Conservation (phyloP, 2,888 invertebrate species). For the Drosophila mulleri region DNA sequence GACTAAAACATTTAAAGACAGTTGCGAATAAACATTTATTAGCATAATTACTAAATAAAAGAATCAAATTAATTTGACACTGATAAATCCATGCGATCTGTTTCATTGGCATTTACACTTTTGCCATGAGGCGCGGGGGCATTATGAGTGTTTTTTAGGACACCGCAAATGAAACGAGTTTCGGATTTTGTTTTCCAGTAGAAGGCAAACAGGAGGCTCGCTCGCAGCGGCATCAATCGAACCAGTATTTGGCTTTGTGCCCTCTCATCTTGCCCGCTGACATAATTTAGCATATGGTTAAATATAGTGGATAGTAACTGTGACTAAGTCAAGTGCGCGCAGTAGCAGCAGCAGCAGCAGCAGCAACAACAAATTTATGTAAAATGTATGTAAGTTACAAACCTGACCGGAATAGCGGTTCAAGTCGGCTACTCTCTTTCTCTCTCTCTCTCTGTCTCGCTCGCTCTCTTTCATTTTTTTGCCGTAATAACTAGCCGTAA, state of each 20-base stretch:
- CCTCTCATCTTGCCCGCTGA: background rate
- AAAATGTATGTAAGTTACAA: background rate
- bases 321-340: constrained; percentile 9
- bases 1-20: background rate
- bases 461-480: background rate
- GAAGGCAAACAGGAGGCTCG: constrained; percentile 9
- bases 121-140: background rate
- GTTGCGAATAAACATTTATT: background rate
- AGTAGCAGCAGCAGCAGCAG: background rate
- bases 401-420: background rate
- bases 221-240: background rate
- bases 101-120: background rate
- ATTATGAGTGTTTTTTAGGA: background rate
- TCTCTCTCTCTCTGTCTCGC: background rate
- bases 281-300: constrained; percentile 11
- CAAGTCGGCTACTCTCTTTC: background rate
- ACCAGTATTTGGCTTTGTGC: background rate
- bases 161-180: constrained; percentile 1
- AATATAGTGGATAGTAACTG: constrained; percentile 2
- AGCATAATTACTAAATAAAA: background rate
- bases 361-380: background rate
- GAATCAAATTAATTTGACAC: background rate
- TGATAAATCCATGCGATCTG: background rate
- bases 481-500: background rate
- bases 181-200: background rate